A percentile compares a stretch with the other conserved stretches of the same genome.
Conservation (phyloP, 2,113 vertebrate genomes). For the Psilopogon haemacephalus region DNA sequence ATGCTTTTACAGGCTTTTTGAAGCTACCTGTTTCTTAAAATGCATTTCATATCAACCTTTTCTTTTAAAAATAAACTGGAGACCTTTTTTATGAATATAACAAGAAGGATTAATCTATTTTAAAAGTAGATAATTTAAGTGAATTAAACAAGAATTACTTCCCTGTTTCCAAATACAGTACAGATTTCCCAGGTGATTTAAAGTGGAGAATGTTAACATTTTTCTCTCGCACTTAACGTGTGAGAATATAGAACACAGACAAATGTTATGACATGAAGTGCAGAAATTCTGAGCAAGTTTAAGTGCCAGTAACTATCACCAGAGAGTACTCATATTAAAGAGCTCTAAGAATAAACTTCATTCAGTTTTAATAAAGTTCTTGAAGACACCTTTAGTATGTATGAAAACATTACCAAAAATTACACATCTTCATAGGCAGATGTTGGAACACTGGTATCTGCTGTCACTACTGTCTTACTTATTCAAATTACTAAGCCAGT, state of each 20-base stretch:
- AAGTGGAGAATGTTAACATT: constrained; percentile 24
- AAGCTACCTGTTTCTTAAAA: not conserved
- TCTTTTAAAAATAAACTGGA: not conserved
- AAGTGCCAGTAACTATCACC: constrained; percentile 39
- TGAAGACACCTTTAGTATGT: not conserved
- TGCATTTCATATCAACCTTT: not conserved
- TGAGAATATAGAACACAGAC: constrained; percentile 20
- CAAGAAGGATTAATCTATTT: not conserved
- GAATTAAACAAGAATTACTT: constrained; percentile 10
- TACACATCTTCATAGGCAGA: not conserved
- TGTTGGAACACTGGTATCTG: not conserved
- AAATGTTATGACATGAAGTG: constrained; percentile 21
- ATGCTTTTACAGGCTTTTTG: not conserved
- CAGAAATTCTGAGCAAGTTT: constrained; percentile 43
- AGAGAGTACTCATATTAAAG: constrained; percentile 40
- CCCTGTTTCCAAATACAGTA: not conserved
- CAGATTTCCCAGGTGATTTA: constrained; percentile 9
- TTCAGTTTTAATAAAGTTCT: not conserved
- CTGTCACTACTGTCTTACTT: not conserved
- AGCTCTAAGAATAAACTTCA: not conserved
- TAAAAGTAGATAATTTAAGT: not conserved
- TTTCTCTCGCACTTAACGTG: not conserved
- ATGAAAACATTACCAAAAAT: not conserved
- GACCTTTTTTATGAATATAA: not conserved
- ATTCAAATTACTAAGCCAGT: constrained; percentile 1